A percentile compares a stretch with the other conserved stretches of the same genome.
Evolutionary conservation across 2,888 invertebrate genomes (phyloP).

Genomic region (Agrochola macilenta): DNA sequence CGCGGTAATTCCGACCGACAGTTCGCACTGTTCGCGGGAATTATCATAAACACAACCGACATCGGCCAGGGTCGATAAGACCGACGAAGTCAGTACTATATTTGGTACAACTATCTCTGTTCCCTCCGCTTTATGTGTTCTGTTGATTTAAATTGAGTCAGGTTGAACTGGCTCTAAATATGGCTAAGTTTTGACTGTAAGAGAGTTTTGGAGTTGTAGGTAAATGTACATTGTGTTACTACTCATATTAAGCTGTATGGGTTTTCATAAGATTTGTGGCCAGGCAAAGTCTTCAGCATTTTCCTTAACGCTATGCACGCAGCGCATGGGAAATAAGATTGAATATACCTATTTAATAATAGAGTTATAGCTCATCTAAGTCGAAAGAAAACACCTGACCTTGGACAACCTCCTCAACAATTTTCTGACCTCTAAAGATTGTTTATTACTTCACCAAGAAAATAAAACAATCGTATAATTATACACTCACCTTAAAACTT

Average conservation of each 20-base stretch:
- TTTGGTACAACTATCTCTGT: constrained; percentile 42
- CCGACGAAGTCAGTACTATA: constrained; percentile 49
- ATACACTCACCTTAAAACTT: constrained; percentile 37
- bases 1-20: constrained; percentile 74
- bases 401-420: not conserved
- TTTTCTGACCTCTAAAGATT: constrained; percentile 10
- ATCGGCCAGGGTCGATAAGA: constrained; percentile 71
- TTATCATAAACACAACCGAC: constrained; percentile 76
- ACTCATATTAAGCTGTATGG: constrained; percentile 20
- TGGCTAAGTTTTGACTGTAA: constrained; percentile 28
- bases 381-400: not conserved
- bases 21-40: constrained; percentile 71
- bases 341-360: not conserved
- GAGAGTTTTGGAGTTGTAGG: constrained; percentile 13
- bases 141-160: constrained; percentile 47
- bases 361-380: not conserved
- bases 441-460: constrained; percentile 37
- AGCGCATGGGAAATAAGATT: not conserved
- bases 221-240: constrained; percentile 20
- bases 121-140: constrained; percentile 27
- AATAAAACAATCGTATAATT: constrained; percentile 55
- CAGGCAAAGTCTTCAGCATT: not conserved
- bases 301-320: not conserved
- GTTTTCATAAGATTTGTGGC: not conserved
- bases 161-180: constrained; percentile 34